Base-by-base conservation (phyloP, 2,888 invertebrate genomes). In the Cryptus viduatorius region DNA sequence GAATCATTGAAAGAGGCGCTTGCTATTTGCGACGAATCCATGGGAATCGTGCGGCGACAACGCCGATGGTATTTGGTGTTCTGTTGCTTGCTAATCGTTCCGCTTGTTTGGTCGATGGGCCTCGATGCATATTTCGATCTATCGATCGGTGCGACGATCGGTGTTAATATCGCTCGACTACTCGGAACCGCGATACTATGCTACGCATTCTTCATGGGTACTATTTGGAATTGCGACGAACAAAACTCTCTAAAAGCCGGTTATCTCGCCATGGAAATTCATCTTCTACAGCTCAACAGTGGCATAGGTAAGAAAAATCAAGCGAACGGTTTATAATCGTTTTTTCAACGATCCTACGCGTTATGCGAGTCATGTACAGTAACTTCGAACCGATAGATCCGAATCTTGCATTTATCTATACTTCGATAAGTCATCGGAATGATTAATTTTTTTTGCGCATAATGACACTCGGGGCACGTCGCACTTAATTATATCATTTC, bases 211-310 rank as follows among this genome's bases (percentile, higher is more conserved):
- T 95, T 97, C 87, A 97, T 97, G 98, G 97, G 96, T 46, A 95
- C 97, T 0, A 91, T 98, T 86, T 98, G 98, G 98, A 97, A 97
- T 92, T 95, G 95, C 87, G 97, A 97, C 86, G 98, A 98, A 93
- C 95, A 95, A 87, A 97, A 98, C 93, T 97, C 96, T 59, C 94
- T 97, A 16, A 95, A 96, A 89, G 96, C 97, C n/a, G 96, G 97
- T 7, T 95, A 96, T 90, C 94, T 95, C 77, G 96, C 96, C 0
- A 96, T 98, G 95, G 95, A 96, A 90, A 95, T 96, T 89, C 89
- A 91, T 81, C 88, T 93, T 42, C 67, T 84, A 42, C 92, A 91
- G 83, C 84, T 92, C 76, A 91, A 86, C 77, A 89, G 88, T 50
- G 88, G 81, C 64, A 56, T 85, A 19, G 84, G 84, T 82, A 83